A percentile compares a stretch with the other conserved stretches of the same genome.
Evolutionary conservation across 2,113 vertebrate species (phyloP).

Genomic region (Arenaria interpres): DNA sequence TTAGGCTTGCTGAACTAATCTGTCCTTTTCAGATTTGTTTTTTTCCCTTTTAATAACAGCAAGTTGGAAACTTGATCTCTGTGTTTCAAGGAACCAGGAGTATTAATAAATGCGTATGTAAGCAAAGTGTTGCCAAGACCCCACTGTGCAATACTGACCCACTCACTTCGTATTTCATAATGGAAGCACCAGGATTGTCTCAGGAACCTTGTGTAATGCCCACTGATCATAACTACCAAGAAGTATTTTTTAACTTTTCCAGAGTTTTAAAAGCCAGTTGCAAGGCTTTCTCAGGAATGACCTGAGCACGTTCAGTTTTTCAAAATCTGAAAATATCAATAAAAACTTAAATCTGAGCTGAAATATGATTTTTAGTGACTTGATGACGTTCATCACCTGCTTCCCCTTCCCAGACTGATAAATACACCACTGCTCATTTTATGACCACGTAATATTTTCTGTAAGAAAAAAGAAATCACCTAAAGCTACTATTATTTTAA

Average conservation of each 20-base stretch:
- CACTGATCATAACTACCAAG: constrained; percentile 17
- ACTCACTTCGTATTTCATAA: constrained; percentile 66
- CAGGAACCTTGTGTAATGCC: constrained; percentile 22
- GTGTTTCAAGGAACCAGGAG: constrained; percentile 41
- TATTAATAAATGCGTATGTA: constrained; percentile 54
- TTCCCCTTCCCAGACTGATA: not conserved
- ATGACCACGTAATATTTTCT: not conserved
- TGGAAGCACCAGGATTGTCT: constrained; percentile 45
- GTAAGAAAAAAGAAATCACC: not conserved
- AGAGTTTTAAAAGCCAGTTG: constrained; percentile 49
- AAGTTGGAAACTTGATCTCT: constrained; percentile 60
- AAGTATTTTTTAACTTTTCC: constrained; percentile 52
- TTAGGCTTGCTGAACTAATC: constrained; percentile 67
- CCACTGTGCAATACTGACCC: constrained; percentile 30
- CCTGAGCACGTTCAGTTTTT: not conserved
- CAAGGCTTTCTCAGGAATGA: not conserved
- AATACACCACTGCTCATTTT: not conserved
- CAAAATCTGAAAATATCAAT: not conserved
- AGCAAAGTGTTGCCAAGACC: constrained; percentile 45
- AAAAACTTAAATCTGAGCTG: not conserved
- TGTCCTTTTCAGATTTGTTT: constrained; percentile 53
- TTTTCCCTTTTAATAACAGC: constrained; percentile 48
- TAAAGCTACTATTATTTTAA: not conserved
- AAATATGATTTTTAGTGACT: not conserved
- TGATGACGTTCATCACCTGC: not conserved